phyloP scores from a whole-genome alignment of 2,888 invertebrate species.

The Myopa testacea region DNA sequence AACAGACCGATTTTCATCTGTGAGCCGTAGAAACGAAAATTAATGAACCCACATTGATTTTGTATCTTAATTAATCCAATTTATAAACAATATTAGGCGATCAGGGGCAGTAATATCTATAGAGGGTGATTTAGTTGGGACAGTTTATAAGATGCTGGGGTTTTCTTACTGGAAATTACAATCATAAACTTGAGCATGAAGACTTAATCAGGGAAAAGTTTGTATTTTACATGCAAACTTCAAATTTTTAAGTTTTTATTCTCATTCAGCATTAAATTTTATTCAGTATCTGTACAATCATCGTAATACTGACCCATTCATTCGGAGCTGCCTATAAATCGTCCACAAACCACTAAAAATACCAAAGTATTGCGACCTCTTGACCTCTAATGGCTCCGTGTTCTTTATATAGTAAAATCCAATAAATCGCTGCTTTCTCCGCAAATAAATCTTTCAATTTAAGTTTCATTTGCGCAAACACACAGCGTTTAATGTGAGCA shows the following conservation, averaged over 20 bases:
- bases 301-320: too few relatives aligned
- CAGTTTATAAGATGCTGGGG: too few relatives aligned
- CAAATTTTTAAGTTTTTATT: too few relatives aligned
- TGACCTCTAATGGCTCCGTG: background rate
- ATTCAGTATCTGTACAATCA: too few relatives aligned
- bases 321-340: background rate
- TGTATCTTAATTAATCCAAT: background rate
- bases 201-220: too few relatives aligned
- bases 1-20: background rate
- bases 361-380: background rate
- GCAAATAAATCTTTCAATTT: background rate
- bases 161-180: too few relatives aligned
- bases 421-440: background rate
- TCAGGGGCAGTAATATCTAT: too few relatives aligned
- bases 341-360: background rate
- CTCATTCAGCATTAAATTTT: too few relatives aligned
- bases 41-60: background rate
- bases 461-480: conserved; percentile 18
- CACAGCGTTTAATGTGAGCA: background rate
- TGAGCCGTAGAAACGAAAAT: background rate
- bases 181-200: too few relatives aligned
- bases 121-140: too few relatives aligned
- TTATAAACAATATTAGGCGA: background rate
- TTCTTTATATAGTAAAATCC: background rate
- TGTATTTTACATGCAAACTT: too few relatives aligned